Base-by-base conservation (phyloP, 2,113 vertebrate species). In the Ammodytes dubius region DNA sequence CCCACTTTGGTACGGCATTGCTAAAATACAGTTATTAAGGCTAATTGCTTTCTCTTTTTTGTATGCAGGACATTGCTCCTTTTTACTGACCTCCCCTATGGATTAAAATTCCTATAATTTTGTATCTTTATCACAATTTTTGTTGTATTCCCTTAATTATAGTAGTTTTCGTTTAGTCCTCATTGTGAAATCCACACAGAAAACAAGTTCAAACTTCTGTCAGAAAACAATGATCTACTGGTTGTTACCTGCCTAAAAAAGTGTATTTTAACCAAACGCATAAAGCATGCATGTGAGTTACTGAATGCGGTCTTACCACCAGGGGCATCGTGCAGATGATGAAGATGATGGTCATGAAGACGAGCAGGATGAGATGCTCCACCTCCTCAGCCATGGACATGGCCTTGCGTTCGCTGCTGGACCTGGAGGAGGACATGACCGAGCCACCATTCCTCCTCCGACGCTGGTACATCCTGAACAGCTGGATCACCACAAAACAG, bases 301-400 rank as follows among this genome's bases (percentile, higher is more conserved):
- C 46, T 0, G 15, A 19, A 17, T 11, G 61, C 37, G 43, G 61
- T 95, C 98, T 98, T 95, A 99, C 98, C 89, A 97, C 96, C 74
- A 99, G 94, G 0, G 98, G 98, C 86, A 99, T 79, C 0, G 97
- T 98, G 90, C 98, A 99, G 87, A 98, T 90, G 74, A 96, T 95
- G 58, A 99, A 99, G 90, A 94, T 96, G 92, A 96, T 94, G 58
- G 98, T 98, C 96, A 99, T 98, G 85, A 99, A 93, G 81, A 97
- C 94, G 71, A 99, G 91, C 2, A 99, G 94, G 39, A 97, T 95
- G 19, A 99, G 97, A 58, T 97, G 96, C 88, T 99, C 97, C 9
- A 97, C 95, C 93, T 99, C 98, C 88, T 97, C 95, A 0, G 96
- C 94, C 89, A 98, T 89, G 19, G 97, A 97, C 73, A 93, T 56